Percentiles rank a stretch among this genome's conserved stretches.
Evolutionary conservation across 1,140 invertebrate species (phyloP).

Genomic region (Thaumetopoea pityocampa): DNA sequence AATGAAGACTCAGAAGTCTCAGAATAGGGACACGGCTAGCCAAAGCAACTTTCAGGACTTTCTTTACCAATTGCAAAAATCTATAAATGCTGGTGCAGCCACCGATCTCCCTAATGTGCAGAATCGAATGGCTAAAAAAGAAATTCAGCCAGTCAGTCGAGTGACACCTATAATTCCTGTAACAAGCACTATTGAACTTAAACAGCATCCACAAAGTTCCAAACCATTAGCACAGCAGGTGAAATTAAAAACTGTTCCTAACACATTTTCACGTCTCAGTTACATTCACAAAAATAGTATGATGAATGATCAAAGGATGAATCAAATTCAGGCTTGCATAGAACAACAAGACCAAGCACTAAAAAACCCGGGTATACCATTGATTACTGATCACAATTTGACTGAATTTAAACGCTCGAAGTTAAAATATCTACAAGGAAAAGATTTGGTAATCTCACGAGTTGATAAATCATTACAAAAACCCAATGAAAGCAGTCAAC

Average conservation of each 20-base stretch:
- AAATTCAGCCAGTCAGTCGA: slow-evolving; percentile 15
- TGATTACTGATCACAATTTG: too few relatives aligned
- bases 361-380: too few relatives aligned
- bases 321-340: slow-evolving; percentile 15
- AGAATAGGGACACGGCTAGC: slow-evolving; percentile 3
- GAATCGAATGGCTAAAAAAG: slow-evolving; percentile 11
- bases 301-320: slow-evolving; percentile 35
- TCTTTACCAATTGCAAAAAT: slow-evolving; percentile 40
- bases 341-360: slow-evolving; percentile 7
- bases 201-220: slow-evolving; percentile 29
- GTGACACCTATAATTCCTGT: slow-evolving; percentile 12
- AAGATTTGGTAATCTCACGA: too few relatives aligned
- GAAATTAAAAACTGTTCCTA: slow-evolving; percentile 46
- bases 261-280: slow-evolving; percentile 60
- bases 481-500: too few relatives aligned
- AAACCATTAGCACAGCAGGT: slow-evolving; percentile 31
- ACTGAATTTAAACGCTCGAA: too few relatives aligned
- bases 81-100: slow-evolving; percentile 39
- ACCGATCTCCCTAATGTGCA: not conserved
- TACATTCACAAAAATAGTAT: slow-evolving; percentile 59
- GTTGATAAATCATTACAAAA: too few relatives aligned
- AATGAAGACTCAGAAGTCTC: not conserved
- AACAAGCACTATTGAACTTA: slow-evolving; percentile 16
- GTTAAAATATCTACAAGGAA: too few relatives aligned
- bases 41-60: slow-evolving; percentile 35